Conservation (phyloP, 1,140 invertebrate species). For the Trichonephila inaurata region DNA sequence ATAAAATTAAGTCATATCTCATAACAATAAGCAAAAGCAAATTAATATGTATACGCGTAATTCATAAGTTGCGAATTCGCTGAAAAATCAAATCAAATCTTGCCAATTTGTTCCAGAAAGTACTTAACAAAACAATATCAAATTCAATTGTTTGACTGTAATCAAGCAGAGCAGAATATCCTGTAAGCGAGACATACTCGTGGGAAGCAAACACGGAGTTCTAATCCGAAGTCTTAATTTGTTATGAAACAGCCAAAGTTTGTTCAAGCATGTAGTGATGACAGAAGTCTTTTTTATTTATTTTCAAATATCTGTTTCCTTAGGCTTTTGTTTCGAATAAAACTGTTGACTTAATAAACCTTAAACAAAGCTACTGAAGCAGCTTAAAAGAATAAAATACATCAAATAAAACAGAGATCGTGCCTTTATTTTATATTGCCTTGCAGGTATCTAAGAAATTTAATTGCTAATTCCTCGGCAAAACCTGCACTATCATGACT, state of each 20-base stretch:
- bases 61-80: no score
- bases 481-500: not conserved
- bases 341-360: conserved; percentile 23
- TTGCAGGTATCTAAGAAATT: not conserved
- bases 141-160: not conserved
- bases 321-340: conserved; percentile 20
- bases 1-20: no score
- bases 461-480: not conserved
- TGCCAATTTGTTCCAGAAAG: not conserved
- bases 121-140: conserved; percentile 21
- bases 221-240: conserved; percentile 11
- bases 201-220: not conserved
- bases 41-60: no score
- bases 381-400: not conserved
- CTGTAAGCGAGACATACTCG: not conserved
- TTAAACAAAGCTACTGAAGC: not conserved
- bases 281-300: not conserved
- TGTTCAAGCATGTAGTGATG: not conserved
- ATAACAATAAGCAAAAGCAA: no score
- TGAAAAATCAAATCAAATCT: not conserved
- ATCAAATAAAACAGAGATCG: not conserved
- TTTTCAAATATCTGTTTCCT: not conserved
- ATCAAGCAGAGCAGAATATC: not conserved
- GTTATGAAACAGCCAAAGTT: not conserved
- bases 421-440: not conserved